Evolutionary conservation across 2,888 invertebrate genomes (phyloP), one percentile per base, ranked within the genome.

Genomic region (Crematogaster levior): DNA sequence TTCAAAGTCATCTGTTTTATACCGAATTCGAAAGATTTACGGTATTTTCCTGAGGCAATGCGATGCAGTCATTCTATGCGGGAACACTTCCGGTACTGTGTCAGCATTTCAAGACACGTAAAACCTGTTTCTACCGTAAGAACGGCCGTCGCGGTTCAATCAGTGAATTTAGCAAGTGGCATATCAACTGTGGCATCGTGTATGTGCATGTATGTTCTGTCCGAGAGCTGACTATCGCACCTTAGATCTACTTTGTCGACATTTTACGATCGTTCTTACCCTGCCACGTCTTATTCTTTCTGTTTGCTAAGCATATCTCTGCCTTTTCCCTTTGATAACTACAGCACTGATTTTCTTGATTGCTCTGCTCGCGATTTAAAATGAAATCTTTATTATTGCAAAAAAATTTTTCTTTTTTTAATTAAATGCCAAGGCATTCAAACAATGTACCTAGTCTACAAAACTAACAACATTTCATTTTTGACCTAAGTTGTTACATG

Each of bases 231-330:
- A 84, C 86, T 88, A 85, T 88, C 84, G 77, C 81, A 82, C 75
- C 81, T 73, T 82, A 85, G 88, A 88, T 88, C 85, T 84, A 86
- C 86, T 87, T 74, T 43, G 79, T 65, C 85, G 81, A 81, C 82
- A 70, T 86, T 89, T 90, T 90, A 90, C 90, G 90, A 87, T 84
- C 83, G 74, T 83, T 77, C 83, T 86, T 84, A 81, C 48, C 10
- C 66, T 24, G 18, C 68, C 74, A 66, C 70, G 21, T 63, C 46
- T 40, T 10, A 12, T 66, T 60, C 56, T 10, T 27, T 30, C 51
- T 53, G 21, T 75, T 77, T 46, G 40, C 72, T 61, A 70, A 81
- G 58, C 74, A 34, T 34, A 63, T 58, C 43, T 56, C 46, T 18
- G 60, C 51, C 3, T 63, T 34, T 79, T 68, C 18, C 61, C 18